Percentiles rank a stretch among this genome's conserved stretches.
Evolutionary conservation across 2,797 vertebrate genomes (phyloP).

Genomic region (Gila robusta): DNA sequence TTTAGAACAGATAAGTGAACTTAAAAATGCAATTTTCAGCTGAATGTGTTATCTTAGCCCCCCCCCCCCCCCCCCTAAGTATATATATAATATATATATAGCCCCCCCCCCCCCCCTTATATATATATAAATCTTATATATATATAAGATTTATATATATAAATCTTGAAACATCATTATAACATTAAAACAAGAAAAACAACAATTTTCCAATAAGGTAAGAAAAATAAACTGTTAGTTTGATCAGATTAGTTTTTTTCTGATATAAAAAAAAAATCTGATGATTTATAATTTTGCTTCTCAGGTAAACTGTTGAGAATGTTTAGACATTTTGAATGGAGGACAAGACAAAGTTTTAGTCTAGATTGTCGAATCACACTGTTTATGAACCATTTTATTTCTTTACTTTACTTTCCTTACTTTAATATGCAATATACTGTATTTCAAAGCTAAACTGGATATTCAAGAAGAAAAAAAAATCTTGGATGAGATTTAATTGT

Average conservation of each 20-base stretch:
- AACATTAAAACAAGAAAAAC: not conserved
- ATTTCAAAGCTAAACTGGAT: not conserved
- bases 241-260: not conserved
- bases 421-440: not conserved
- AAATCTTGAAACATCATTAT: not conserved
- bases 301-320: not conserved
- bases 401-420: not conserved
- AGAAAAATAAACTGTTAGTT: not conserved
- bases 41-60: no score
- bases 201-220: not conserved
- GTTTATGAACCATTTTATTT: not conserved
- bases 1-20: no score
- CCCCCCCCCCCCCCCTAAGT: no score
- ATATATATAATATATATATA: no score
- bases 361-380: not conserved
- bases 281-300: not conserved
- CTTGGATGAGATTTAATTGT: not conserved
- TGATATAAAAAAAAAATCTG: no score
- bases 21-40: no score
- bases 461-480: not conserved
- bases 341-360: not conserved
- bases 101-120: no score
- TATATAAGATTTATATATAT: no score
- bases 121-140: no score
- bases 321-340: not conserved